Conservation (phyloP, 2,113 vertebrate genomes). For the Propithecus coquereli region DNA sequence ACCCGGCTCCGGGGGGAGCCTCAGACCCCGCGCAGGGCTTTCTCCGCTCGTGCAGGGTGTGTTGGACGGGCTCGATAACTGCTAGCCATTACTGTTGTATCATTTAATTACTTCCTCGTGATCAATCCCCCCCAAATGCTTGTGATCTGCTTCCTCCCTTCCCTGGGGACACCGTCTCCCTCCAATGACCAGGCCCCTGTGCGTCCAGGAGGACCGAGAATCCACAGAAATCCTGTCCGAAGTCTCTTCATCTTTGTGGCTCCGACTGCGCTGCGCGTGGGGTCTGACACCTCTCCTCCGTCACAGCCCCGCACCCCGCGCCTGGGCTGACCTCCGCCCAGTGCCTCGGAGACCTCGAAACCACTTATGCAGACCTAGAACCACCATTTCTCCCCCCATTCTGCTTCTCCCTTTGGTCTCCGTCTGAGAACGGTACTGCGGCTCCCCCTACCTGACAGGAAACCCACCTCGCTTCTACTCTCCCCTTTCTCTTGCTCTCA, state of each 20-base stretch:
- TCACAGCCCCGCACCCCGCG: background rate
- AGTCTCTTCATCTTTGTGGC: too few species aligned
- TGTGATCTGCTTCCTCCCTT: background rate
- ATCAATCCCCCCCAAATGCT: background rate
- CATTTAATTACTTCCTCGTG: background rate
- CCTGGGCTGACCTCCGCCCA: too few species aligned
- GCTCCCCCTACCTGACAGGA: background rate
- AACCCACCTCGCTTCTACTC: background rate
- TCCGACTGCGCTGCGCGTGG: background rate
- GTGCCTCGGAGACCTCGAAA: background rate
- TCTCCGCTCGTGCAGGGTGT: too few species aligned
- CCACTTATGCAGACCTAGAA: background rate
- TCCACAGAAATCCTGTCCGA: background rate
- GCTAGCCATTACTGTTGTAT: background rate
- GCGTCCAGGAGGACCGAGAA: background rate
- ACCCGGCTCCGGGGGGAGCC: background rate
- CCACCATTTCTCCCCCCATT: background rate
- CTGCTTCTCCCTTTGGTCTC: background rate
- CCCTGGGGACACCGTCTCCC: background rate
- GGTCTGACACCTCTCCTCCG: background rate
- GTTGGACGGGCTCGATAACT: background rate
- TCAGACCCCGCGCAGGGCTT: rapidly evolving
- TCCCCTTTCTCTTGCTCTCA: background rate
- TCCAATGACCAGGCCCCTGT: rapidly evolving
- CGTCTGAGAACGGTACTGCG: background rate